These are phyloP conservation scores for Protaetia brevitarsis DNA, from an alignment of 1,140 invertebrate species.

Conservation along the genomic window DNA sequence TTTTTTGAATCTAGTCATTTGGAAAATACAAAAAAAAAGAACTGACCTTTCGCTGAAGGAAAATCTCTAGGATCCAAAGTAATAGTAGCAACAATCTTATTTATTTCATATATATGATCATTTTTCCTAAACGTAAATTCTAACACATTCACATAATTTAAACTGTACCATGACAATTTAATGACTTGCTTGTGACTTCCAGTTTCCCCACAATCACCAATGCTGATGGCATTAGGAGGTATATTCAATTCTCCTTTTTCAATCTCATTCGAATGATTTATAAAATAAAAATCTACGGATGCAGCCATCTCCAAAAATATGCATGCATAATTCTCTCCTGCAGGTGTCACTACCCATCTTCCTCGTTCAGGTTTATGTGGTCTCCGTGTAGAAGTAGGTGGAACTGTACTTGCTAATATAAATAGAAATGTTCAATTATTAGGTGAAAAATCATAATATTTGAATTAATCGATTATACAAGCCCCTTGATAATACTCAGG, in stretches of 20 bases:
- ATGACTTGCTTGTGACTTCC: not conserved
- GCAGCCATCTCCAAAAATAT: conserved; percentile 61
- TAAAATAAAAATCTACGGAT: conserved; percentile 60
- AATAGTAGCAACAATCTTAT: not conserved
- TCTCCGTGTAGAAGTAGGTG: not conserved
- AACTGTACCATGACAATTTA: not conserved
- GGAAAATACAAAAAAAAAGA: not conserved
- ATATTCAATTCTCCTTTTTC: not conserved
- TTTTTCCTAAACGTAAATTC: conserved; percentile 2
- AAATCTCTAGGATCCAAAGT: not conserved
- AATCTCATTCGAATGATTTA: not conserved
- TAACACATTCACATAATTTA: not conserved
- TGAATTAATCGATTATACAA: too few species aligned
- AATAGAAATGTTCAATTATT: too few species aligned
- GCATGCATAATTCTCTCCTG: conserved; percentile 52
- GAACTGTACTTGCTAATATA: too few species aligned
- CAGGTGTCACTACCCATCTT: conserved; percentile 52
- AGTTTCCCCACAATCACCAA: not conserved
- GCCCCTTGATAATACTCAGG: too few species aligned
- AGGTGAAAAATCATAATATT: too few species aligned
- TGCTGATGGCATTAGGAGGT: not conserved
- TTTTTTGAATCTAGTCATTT: too few species aligned
- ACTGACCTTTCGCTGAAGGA: not conserved
- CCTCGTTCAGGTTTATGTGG: conserved; percentile 40
- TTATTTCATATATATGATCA: not conserved